Conservation (phyloP, 2,113 vertebrate species). For the Gobio gobio region DNA sequence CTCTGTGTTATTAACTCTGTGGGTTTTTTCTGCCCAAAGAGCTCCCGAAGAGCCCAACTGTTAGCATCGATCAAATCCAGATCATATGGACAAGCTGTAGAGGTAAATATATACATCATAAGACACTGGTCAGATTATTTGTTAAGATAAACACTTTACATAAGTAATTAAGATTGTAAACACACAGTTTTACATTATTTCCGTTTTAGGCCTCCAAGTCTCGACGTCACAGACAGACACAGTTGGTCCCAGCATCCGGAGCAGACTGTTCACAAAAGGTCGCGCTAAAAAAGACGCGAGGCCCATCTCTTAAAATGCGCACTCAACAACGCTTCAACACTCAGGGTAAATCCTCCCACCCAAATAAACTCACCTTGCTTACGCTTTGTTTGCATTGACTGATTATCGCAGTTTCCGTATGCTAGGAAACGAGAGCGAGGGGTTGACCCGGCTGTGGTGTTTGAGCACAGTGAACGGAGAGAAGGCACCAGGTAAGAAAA, state of each 20-base stretch:
- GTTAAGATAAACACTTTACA: too few relatives aligned
- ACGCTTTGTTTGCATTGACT: neutral
- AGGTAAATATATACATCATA: conserved; percentile 73
- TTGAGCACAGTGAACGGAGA: conserved; percentile 56
- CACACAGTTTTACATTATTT: neutral
- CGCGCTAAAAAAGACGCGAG: neutral
- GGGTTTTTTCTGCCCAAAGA: conserved; percentile 68
- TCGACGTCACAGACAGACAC: conserved; percentile 86
- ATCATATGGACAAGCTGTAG: conserved; percentile 80
- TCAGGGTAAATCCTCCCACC: conserved; percentile 23
- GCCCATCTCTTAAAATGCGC: conserved; percentile 34
- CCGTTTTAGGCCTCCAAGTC: conserved; percentile 79
- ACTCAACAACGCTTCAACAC: conserved; percentile 12
- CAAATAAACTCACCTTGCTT: neutral
- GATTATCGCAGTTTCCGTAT: conserved; percentile 27
- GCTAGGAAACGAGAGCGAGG: conserved; percentile 11
- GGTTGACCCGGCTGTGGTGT: conserved; percentile 44
- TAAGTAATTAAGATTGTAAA: neutral
- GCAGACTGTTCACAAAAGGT: neutral
- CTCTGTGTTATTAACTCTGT: neutral
- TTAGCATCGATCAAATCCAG: conserved; percentile 88
- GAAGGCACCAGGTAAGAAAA: conserved; percentile 51
- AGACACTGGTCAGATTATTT: neutral
- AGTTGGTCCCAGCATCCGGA: conserved; percentile 70
- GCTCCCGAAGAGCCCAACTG: conserved; percentile 80